Evolutionary conservation across 1,140 invertebrate genomes (phyloP), one percentile per base, ranked within the genome.

Genomic region (Drosophila nigrodunni): DNA sequence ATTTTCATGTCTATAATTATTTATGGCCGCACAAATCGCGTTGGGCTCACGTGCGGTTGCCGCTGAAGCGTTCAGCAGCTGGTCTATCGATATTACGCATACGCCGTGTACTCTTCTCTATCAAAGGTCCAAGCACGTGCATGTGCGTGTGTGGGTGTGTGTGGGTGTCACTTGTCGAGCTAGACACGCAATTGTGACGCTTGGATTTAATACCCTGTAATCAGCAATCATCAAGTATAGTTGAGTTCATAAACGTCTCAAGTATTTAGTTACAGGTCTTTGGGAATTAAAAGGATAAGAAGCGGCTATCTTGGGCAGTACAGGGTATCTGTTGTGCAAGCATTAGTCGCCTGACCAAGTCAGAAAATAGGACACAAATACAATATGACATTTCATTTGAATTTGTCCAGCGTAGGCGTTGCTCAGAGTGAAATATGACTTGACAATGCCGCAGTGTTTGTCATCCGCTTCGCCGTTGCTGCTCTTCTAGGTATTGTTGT

Each of bases 391-490:
- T 86, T 82, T 80, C 72, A 87, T 87, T 82, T 73, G 80, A 82
- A 87, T 88, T 80, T 77, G 69, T 76, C 52, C 60, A 25, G 46
- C 57, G 65, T 87, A 72, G 73, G 80, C 69, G 80, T 77, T 71
- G 62, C 64, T 61, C 21, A 71, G 80, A 88, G 82, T 87, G 83
- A 87, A 88, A 87, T 88, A 87, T 88, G 83, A 87, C 83, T 86
- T 87, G 83, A 88, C 73, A 80, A 65, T 76, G 72, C 66, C 50
- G 52, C 65, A 78, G 55, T 73, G 60, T 59, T 67, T 37, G 13
- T 13, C 34, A 34, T 46, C 50, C 44, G 57, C 30, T 18, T 52
- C 2, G 37, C 35, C 50, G 10, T 62, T 62, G 50, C 49, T 65
- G 7, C 39, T 25, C 1, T 7, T 13, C 2, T 34, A 13, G 25